Evolutionary conservation across 2,888 invertebrate genomes (phyloP), one percentile per base, ranked within the genome.

Genomic region (Nesidiocoris tenuis): DNA sequence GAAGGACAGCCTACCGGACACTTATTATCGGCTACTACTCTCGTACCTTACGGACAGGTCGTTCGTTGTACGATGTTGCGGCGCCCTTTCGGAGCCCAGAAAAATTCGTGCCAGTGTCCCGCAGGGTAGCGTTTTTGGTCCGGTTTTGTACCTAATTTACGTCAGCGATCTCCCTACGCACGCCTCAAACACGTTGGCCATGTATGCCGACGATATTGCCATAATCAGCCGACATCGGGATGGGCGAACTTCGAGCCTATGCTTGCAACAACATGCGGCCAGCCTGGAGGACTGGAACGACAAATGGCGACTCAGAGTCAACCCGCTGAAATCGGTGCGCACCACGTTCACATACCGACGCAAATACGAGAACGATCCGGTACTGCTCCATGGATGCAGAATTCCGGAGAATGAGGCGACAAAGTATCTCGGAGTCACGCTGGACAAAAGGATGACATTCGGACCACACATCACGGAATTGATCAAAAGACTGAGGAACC

Each of bases 171-270:
- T 61, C 1, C 2, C n/a, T n/a, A n/a, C n/a, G n/a, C n/a, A n/a
- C n/a, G n/a, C n/a, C n/a, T n/a, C n/a, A n/a, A n/a, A n/a, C n/a
- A n/a, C n/a, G n/a, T n/a, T 67, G 22, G 67, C 67, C 21, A 67
- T 67, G 67, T 67, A 54, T 16, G 67, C 55, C 18, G 67, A 67
- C 55, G 67, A 67, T 55, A 17, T 54, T 19, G 9, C 67, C 19
- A 54, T 67, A 24, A 3, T 65, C 24, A 65, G 24, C n/a, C 7
- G 25, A 1, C 9, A 65, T 25, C 16, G 22, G 25, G 65, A 65
- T 65, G 65, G 18, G 24, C 23, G n/a, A 65, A 9, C 65, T 21
- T 24, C 65, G 9, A 25, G 22, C 65, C 16, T 16, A 9, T 24
- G 25, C n/a, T 23, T 23, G 2, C 65, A 23, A 65, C 22, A 23